Conservation (phyloP, 2,113 vertebrate species). For the Mirza zaza region DNA sequence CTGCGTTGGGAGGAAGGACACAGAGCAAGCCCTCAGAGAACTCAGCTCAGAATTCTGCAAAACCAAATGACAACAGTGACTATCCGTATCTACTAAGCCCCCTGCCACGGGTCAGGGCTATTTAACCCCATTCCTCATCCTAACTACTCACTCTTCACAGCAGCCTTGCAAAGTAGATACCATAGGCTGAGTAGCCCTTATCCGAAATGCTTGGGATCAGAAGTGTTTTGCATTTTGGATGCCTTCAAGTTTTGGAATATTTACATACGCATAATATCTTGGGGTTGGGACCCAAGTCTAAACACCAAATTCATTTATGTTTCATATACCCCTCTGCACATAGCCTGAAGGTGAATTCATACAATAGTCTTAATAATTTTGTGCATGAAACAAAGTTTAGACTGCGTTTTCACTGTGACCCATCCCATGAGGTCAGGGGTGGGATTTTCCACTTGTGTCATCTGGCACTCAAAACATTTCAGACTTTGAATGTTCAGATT, state of each 20-base stretch:
- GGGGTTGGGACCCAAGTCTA: background rate
- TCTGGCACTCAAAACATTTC: background rate
- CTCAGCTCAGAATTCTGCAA: background rate
- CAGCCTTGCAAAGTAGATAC: background rate
- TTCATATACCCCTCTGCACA: background rate
- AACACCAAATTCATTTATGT: background rate
- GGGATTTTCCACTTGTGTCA: background rate
- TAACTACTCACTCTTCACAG: background rate
- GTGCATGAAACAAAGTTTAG: background rate
- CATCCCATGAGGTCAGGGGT: background rate
- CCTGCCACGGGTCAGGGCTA: background rate
- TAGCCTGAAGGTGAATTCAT: background rate
- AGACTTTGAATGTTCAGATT: background rate
- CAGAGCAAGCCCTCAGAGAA: too few species aligned
- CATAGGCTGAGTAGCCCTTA: background rate
- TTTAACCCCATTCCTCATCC: background rate
- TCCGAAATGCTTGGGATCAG: background rate
- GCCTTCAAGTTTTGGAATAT: background rate
- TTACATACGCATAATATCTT: background rate
- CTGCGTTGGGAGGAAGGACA: background rate
- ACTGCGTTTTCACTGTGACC: background rate
- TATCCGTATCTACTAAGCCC: accelerated
- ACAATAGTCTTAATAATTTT: background rate
- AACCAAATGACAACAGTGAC: background rate
- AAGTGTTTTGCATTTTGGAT: background rate